Evolutionary conservation across 1,140 invertebrate genomes (phyloP).

Genomic region (Cardiocondyla obscurior): DNA sequence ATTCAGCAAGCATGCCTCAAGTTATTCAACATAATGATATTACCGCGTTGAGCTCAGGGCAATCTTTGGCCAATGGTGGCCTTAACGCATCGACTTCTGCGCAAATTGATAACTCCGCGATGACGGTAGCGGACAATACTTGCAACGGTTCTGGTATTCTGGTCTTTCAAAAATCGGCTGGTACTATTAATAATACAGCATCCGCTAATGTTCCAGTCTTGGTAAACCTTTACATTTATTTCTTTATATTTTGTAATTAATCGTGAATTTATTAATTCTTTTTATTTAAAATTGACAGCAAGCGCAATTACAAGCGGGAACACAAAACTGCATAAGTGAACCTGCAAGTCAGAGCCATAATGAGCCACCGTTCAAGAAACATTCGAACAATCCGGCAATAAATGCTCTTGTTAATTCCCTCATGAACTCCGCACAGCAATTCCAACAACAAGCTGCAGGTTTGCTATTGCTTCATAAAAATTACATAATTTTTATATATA

Average conservation of each 20-base stretch:
- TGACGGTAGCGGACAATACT: slow-evolving; percentile 78
- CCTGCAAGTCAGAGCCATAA: slow-evolving; percentile 81
- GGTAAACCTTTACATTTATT: slow-evolving; percentile 75
- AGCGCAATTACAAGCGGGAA: slow-evolving; percentile 85
- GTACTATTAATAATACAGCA: slow-evolving; percentile 77
- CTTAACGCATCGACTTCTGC: slow-evolving; percentile 76
- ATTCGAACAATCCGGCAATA: slow-evolving; percentile 89
- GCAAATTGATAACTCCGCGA: slow-evolving; percentile 77
- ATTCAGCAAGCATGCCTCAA: slow-evolving; percentile 73
- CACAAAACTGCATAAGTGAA: slow-evolving; percentile 77
- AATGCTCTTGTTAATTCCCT: slow-evolving; percentile 90
- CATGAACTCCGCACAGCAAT: slow-evolving; percentile 91
- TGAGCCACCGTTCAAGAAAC: slow-evolving; percentile 85
- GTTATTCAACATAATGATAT: slow-evolving; percentile 73
- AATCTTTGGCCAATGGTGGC: slow-evolving; percentile 75
- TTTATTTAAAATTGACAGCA: slow-evolving; percentile 80
- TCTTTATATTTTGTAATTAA: not conserved
- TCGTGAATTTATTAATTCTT: not conserved
- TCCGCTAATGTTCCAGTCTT: slow-evolving; percentile 85
- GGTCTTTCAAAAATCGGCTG: slow-evolving; percentile 82
- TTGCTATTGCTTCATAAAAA: slow-evolving; percentile 43
- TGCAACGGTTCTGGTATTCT: slow-evolving; percentile 85
- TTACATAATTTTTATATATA: not conserved
- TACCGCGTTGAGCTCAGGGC: slow-evolving; percentile 69
- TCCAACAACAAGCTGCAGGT: slow-evolving; percentile 88